Evolutionary conservation across 2,888 invertebrate genomes (phyloP).

Genomic region (Spodoptera littoralis): DNA sequence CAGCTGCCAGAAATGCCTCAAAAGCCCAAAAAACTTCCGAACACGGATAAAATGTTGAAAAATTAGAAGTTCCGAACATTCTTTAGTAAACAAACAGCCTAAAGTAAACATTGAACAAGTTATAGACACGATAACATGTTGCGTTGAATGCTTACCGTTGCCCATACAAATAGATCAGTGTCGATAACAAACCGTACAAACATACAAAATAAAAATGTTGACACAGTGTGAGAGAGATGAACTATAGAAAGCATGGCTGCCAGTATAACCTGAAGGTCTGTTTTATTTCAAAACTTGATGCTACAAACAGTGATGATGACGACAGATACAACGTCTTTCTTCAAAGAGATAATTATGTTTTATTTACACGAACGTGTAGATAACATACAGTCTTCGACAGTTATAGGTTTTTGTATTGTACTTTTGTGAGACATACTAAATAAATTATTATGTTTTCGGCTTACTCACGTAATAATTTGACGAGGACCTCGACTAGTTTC

Average conservation of each 20-base stretch:
- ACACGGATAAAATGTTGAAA: constrained; percentile 22
- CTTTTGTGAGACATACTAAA: no score
- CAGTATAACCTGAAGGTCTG: constrained; percentile 1
- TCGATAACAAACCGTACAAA: constrained; percentile 68
- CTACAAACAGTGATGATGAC: no score
- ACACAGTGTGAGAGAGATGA: constrained; percentile 42
- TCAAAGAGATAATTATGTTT: no score
- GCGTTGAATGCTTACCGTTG: constrained; percentile 60
- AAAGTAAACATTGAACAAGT: constrained; percentile 60
- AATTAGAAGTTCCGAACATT: constrained; percentile 38
- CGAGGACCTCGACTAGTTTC: no score
- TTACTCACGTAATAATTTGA: no score
- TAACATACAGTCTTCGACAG: no score
- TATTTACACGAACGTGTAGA: no score
- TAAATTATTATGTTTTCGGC: no score
- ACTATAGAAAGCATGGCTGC: neutral
- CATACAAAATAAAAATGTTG: constrained; percentile 60
- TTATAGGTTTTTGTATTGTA: no score
- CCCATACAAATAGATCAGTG: constrained; percentile 66
- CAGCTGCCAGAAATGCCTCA: constrained; percentile 42
- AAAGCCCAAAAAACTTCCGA: constrained; percentile 38
- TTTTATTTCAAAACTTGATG: constrained; percentile 31
- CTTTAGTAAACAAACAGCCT: constrained; percentile 59
- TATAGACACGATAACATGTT: constrained; percentile 59
- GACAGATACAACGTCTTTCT: no score